Percentiles rank a stretch among this genome's conserved stretches.
These are phyloP conservation scores for Ursus arctos DNA, from an alignment of 2,113 vertebrate genomes.

Conservation along the genomic window DNA sequence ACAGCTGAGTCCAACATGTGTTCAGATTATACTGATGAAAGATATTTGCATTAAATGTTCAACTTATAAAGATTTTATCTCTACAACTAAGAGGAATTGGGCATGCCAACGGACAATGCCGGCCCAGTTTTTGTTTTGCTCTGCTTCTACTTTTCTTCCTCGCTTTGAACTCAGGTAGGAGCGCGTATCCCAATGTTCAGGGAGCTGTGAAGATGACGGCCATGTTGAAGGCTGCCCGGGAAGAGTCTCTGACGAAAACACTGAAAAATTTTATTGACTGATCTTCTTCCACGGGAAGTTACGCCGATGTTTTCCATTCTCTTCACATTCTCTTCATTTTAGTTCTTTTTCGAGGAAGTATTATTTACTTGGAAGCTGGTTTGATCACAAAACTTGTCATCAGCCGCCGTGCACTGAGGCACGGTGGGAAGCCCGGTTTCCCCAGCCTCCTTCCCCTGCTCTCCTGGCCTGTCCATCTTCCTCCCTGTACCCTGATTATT, in stretches of 20 bases:
- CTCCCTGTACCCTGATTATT: accelerated
- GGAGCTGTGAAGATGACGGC: not conserved
- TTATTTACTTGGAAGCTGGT: not conserved
- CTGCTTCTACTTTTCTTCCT: not conserved
- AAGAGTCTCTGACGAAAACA: not conserved
- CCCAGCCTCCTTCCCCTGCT: too few species aligned
- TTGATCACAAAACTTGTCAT: not conserved
- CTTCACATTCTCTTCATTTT: not conserved
- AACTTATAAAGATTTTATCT: not conserved
- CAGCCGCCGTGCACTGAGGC: not conserved
- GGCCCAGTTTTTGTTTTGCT: not conserved
- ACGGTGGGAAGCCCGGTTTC: accelerated
- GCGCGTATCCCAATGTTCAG: accelerated
- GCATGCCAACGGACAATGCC: accelerated
- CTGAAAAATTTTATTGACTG: not conserved
- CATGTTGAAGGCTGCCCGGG: accelerated
- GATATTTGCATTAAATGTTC: not conserved
- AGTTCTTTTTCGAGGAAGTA: not conserved
- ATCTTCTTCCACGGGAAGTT: not conserved
- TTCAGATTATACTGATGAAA: not conserved
- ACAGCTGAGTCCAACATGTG: not conserved
- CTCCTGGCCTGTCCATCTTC: not conserved
- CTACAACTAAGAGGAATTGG: not conserved
- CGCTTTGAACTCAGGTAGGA: not conserved
- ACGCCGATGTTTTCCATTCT: not conserved